Percentiles rank a stretch among this genome's conserved stretches.
These are phyloP conservation scores for Zaprionus taronus DNA, from an alignment of 1,140 invertebrate genomes.

Conservation along the genomic window DNA sequence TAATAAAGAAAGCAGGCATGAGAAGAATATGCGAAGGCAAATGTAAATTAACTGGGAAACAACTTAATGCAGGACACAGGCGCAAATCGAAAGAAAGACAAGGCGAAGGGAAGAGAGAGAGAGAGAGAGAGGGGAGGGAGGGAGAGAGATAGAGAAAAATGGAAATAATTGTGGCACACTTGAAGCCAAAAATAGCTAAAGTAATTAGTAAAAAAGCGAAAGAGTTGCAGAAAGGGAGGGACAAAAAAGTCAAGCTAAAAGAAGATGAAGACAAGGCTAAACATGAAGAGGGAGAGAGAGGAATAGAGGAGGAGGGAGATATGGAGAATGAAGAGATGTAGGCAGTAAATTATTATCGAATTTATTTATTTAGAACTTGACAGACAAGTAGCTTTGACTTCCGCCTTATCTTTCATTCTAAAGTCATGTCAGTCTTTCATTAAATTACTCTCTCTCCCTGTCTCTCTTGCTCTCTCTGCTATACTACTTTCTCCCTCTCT, in stretches of 20 bases:
- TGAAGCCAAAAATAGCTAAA: neutral
- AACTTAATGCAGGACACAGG: neutral
- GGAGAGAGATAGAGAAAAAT: neutral
- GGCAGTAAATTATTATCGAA: no score
- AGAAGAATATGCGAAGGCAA: neutral
- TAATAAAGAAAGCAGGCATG: neutral
- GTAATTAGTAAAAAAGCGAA: neutral
- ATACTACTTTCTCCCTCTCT: no score
- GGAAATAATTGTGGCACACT: neutral
- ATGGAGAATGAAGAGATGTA: no score
- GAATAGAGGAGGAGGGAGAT: neutral
- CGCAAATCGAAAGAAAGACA: neutral
- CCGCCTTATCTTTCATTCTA: no score
- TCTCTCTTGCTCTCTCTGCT: neutral
- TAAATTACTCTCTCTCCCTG: neutral
- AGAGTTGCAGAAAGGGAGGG: neutral
- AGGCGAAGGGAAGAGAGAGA: neutral
- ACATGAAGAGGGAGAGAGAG: neutral
- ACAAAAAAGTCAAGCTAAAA: neutral
- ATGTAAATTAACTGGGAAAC: neutral
- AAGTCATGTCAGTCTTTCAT: neutral
- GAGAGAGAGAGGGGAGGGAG: neutral
- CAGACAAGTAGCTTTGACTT: no score
- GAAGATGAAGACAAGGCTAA: no score
- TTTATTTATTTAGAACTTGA: no score